Conservation (phyloP, 2,888 invertebrate genomes). For the Parelbella ahira region DNA sequence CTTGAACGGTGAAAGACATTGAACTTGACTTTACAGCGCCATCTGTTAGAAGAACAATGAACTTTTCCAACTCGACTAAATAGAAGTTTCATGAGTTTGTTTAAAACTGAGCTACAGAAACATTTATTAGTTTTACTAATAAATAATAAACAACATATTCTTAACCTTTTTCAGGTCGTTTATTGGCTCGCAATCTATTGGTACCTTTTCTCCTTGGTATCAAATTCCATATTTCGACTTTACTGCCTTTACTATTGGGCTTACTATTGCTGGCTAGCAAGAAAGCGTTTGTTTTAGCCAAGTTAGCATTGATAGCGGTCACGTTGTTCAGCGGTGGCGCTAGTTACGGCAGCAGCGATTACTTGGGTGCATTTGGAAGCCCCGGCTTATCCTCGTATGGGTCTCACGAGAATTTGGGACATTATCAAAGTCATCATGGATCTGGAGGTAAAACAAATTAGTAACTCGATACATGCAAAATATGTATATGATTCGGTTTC, state of each 20-base stretch:
- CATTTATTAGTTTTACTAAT: neutral
- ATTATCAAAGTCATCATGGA: slow-evolving; percentile 53
- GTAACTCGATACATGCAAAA: too few relatives aligned
- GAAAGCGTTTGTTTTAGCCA: slow-evolving; percentile 88
- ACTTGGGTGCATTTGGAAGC: slow-evolving; percentile 44
- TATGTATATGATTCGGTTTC: too few relatives aligned
- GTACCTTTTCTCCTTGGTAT: slow-evolving; percentile 89
- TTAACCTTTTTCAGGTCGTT: slow-evolving; percentile 81
- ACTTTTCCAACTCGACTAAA: neutral
- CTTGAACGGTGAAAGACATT: too few relatives aligned
- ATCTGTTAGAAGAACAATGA: slow-evolving; percentile 36
- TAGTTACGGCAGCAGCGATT: slow-evolving; percentile 59
- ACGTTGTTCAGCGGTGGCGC: slow-evolving; percentile 83
- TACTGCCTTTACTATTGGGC: slow-evolving; percentile 87
- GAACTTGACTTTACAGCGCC: slow-evolving; percentile 46
- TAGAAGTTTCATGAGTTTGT: too few relatives aligned
- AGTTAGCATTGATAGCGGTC: slow-evolving; percentile 85
- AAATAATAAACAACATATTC: too few relatives aligned
- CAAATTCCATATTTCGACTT: slow-evolving; percentile 88
- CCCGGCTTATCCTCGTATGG: slow-evolving; percentile 50
- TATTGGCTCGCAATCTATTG: slow-evolving; percentile 86
- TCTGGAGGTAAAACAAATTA: slow-evolving; percentile 60
- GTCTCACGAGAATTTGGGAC: slow-evolving; percentile 49
- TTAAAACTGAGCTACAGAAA: too few relatives aligned
- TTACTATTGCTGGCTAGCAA: slow-evolving; percentile 86